Evolutionary conservation across 2,888 invertebrate genomes (phyloP).

Genomic region (Sarcophaga rosellei): DNA sequence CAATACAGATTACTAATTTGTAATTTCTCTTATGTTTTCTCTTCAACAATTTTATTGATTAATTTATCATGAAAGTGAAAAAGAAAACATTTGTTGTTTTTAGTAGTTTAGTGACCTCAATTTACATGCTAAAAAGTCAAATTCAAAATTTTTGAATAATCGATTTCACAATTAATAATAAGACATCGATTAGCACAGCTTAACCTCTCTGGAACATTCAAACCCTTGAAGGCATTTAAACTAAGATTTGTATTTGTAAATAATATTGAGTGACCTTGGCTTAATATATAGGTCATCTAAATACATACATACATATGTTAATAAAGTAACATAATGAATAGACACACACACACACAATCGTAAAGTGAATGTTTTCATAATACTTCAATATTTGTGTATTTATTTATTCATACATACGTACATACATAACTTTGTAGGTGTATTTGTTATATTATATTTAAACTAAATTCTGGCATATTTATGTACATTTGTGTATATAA

Average conservation of each 20-base stretch:
- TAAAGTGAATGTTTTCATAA: no score
- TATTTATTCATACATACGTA: not conserved
- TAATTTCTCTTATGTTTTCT: no score
- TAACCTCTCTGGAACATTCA: not conserved
- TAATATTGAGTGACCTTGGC: constrained; percentile 2
- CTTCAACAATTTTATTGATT: no score
- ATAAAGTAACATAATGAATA: not conserved
- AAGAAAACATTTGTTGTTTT: no score
- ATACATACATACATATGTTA: not conserved
- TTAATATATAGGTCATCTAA: constrained; percentile 20
- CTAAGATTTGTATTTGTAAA: not conserved
- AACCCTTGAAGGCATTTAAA: not conserved
- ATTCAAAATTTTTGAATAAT: not conserved
- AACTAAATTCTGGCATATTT: not conserved
- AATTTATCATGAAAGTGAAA: no score
- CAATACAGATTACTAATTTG: no score
- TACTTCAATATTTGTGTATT: not conserved
- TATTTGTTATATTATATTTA: not conserved
- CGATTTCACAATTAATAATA: not conserved
- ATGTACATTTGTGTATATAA: not conserved
- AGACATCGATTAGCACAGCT: not conserved
- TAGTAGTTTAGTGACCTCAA: no score
- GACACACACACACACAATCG: not conserved
- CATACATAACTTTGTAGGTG: not conserved
- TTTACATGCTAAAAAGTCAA: not conserved